Conservation (phyloP, 2,113 vertebrate genomes). For the Isurus oxyrinchus region DNA sequence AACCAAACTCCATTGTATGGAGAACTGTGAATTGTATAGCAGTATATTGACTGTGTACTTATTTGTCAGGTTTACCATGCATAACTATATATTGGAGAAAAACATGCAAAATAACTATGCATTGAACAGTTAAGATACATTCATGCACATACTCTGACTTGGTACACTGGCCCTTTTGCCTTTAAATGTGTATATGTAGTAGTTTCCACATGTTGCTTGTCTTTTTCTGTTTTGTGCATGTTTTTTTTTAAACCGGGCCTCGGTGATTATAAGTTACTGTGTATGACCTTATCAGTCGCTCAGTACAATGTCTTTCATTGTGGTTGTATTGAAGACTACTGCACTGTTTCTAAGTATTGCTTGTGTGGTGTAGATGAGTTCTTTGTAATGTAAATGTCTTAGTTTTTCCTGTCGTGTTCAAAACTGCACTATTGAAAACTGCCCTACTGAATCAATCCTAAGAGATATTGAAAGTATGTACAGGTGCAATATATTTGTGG, state of each 20-base stretch:
- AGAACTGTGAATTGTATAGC: background rate
- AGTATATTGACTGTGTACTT: background rate
- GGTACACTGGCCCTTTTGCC: background rate
- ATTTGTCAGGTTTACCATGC: background rate
- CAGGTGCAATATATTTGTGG: background rate
- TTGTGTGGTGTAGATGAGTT: background rate
- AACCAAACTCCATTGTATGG: background rate
- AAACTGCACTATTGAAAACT: background rate
- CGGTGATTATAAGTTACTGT: background rate
- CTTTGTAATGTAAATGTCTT: background rate
- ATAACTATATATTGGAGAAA: background rate
- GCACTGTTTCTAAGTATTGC: background rate
- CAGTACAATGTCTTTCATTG: background rate
- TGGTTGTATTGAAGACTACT: background rate
- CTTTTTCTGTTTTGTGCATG: background rate
- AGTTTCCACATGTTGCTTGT: background rate
- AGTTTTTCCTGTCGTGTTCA: background rate
- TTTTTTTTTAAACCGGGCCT: background rate
- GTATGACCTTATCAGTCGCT: background rate
- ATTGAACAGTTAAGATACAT: background rate
- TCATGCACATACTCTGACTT: background rate
- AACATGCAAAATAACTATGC: background rate
- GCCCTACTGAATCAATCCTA: background rate
- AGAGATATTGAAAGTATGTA: background rate
- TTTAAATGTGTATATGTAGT: background rate